phyloP scores from a whole-genome alignment of 2,888 invertebrate species.

The Camponotus fellah region DNA sequence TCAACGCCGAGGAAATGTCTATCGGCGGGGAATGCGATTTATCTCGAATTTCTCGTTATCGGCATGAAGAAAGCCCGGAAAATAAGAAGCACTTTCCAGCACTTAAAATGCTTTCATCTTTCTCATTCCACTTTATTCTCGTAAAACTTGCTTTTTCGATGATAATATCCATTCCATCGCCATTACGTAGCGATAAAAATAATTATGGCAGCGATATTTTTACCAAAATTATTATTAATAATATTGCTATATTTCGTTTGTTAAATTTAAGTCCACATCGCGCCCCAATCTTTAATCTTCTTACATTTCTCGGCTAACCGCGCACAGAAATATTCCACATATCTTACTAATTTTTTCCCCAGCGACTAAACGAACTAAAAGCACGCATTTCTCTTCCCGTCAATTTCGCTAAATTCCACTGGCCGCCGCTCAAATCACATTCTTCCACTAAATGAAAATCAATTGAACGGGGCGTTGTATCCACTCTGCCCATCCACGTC shows the following conservation, averaged over 20 bases:
- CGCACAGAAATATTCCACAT: background rate
- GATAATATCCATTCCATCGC: background rate
- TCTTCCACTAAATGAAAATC: constrained; percentile 49
- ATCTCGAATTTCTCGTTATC: constrained; percentile 42
- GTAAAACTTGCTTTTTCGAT: constrained; percentile 19
- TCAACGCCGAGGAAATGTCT: constrained; percentile 43
- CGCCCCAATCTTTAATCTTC: background rate
- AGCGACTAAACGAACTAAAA: constrained; percentile 30
- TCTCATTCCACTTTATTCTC: constrained; percentile 15
- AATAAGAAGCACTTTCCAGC: constrained; percentile 57
- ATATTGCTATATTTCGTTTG: background rate
- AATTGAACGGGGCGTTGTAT: constrained; percentile 35
- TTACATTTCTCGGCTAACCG: background rate
- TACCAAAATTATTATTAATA: background rate
- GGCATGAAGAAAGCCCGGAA: constrained; percentile 12
- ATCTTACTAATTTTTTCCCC: background rate
- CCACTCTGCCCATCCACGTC: constrained; percentile 12
- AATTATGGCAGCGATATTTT: background rate
- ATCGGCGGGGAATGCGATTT: constrained; percentile 40
- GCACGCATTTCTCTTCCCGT: constrained; percentile 20
- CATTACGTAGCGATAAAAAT: constrained; percentile 5
- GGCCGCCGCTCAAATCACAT: constrained; percentile 37
- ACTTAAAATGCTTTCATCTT: constrained; percentile 55
- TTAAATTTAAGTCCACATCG: background rate
- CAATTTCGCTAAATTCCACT: constrained; percentile 16